Evolutionary conservation across 2,888 invertebrate species (phyloP).

Genomic region (Aleiodes testaceus): DNA sequence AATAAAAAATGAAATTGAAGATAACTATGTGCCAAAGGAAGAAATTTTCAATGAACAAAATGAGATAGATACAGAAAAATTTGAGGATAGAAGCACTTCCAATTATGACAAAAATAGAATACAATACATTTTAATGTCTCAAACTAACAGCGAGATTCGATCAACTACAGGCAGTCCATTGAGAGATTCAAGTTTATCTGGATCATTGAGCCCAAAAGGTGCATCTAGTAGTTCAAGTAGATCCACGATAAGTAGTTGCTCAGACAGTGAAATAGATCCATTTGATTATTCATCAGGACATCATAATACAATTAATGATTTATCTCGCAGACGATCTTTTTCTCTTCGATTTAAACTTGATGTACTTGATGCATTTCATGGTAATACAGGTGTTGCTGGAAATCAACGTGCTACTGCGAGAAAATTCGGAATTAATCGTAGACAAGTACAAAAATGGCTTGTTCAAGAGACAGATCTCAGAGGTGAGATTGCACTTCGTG

Average conservation of each 20-base stretch:
- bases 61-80: conserved; percentile 39
- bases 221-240: conserved; percentile 57
- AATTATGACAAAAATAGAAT: conserved; percentile 29
- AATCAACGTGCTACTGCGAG: conserved; percentile 75
- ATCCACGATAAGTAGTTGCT: conserved; percentile 64
- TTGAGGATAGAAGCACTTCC: conserved; percentile 39
- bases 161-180: conserved; percentile 57
- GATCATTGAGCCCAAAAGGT: conserved; percentile 63
- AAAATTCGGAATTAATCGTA: conserved; percentile 74
- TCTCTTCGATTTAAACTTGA: conserved; percentile 73
- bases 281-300: conserved; percentile 57
- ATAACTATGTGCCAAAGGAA: conserved; percentile 39
- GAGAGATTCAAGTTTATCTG: conserved; percentile 50
- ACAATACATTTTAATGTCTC: neutral
- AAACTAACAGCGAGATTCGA: neutral
- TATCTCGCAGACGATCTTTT: conserved; percentile 71
- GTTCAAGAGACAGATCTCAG: conserved; percentile 71
- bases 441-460: conserved; percentile 75
- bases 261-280: conserved; percentile 68
- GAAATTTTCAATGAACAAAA: conserved; percentile 43
- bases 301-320: conserved; percentile 50
- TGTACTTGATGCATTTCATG: conserved; percentile 74
- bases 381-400: conserved; percentile 71
- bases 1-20: conserved; percentile 37
- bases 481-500: conserved; percentile 66